A percentile compares a stretch with the other conserved stretches of the same genome.
Conservation (phyloP, 2,113 vertebrate species). For the Nansenia antarctica region DNA sequence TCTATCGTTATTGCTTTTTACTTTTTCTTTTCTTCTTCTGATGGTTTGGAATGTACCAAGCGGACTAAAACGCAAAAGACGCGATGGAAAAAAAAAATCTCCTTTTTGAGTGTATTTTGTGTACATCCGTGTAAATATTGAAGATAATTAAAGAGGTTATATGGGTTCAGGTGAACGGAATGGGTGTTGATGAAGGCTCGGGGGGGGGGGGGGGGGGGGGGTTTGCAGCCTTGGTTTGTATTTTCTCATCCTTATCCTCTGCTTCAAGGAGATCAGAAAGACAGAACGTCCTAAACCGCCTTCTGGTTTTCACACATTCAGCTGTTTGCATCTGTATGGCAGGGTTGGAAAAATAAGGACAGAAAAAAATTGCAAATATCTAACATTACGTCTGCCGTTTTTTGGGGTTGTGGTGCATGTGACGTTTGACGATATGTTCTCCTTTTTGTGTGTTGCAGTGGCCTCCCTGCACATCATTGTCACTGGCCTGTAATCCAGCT, state of each 20-base stretch:
- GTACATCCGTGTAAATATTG: slow-evolving; percentile 83
- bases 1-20: slow-evolving; percentile 49
- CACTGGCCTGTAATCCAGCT: slow-evolving; percentile 66
- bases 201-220: slow-evolving; percentile 44
- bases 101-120: slow-evolving; percentile 83
- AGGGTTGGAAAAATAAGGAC: slow-evolving; percentile 50
- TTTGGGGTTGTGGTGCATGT: slow-evolving; percentile 79
- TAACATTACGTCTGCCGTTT: slow-evolving; percentile 68
- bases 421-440: slow-evolving; percentile 67
- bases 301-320: slow-evolving; percentile 54
- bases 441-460: slow-evolving; percentile 60
- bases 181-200: slow-evolving; percentile 47
- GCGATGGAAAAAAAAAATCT: slow-evolving; percentile 55
- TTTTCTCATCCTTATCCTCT: slow-evolving; percentile 55
- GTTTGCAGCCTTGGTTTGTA: slow-evolving; percentile 63
- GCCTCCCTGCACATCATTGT: slow-evolving; percentile 55
- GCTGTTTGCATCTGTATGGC: slow-evolving; percentile 58
- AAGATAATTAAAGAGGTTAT: slow-evolving; percentile 72
- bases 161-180: slow-evolving; percentile 58
- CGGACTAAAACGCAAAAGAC: slow-evolving; percentile 62
- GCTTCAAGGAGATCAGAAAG: slow-evolving; percentile 55
- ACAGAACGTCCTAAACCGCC: slow-evolving; percentile 45
- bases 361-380: slow-evolving; percentile 30
- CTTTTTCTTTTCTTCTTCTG: slow-evolving; percentile 48
- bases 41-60: slow-evolving; percentile 74